Evolutionary conservation across 2,113 vertebrate species (phyloP), one percentile per base, ranked within the genome.

Genomic region (Bungarus multicinctus): DNA sequence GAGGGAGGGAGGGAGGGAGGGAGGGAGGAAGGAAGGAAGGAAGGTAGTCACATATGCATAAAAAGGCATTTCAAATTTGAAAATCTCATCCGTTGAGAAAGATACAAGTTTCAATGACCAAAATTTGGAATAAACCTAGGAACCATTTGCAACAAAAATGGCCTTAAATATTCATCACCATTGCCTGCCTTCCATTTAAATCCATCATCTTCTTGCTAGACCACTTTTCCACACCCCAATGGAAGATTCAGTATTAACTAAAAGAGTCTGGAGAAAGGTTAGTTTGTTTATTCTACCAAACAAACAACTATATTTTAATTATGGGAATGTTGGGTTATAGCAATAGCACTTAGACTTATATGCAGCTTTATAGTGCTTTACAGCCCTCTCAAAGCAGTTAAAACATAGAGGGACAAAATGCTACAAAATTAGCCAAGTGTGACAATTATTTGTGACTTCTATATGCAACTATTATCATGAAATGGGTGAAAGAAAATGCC

Each of bases 401-500:
- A n/a, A n/a, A 88, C 60, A 47, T n/a, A 34, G 93, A 95, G 87
- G 87, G 69, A 69, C 12, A 64, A 93, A 93, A 92, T n/a, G 34
- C 43, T 74, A 91, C 57, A 27, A 52, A 91, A 85, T 92, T 91
- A 91, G 54, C 47, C 94, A 94, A 94, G 39, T 93, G 25, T 16
- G 53, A 16, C 23, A 90, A 94, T 92, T 95, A n/a, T 88, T 96
- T 93, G 90, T 86, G 90, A 94, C 87, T 95, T 95, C 92, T 34
- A 69, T 94, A 87, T 57, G 55, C 57, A 69, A 93, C 85, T 93
- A 89, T 94, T 90, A 81, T 94, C 69, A 86, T 54, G 87, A 94
- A 54, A 94, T 88, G 92, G 89, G 87, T 53, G 85, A 95, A 39
- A 95, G 88, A 90, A 96, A 96, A 94, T 91, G 86, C 85, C 88